Conservation (phyloP, 2,888 invertebrate genomes). For the Masnerella sp. region DNA sequence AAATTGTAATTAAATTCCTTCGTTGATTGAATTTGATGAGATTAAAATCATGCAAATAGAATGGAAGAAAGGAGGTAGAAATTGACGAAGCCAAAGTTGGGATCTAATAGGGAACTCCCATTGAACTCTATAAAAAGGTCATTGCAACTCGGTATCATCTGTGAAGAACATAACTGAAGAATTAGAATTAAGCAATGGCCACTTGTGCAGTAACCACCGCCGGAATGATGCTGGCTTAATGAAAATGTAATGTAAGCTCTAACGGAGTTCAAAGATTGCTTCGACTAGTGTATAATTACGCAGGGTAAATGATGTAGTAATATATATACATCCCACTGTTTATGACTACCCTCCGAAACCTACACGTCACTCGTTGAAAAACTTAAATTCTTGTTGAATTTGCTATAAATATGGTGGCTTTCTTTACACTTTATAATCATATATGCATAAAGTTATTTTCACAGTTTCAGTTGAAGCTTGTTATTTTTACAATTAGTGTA, state of each 20-base stretch:
- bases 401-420: too few species aligned
- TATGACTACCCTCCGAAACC: neutral
- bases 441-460: neutral
- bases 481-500: too few species aligned
- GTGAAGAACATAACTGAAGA: slow-evolving; percentile 12
- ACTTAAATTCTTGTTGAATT: neutral
- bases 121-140: slow-evolving; percentile 3
- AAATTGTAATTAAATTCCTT: too few species aligned
- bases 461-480: too few species aligned
- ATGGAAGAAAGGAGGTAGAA: neutral
- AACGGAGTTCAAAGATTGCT: slow-evolving; percentile 8
- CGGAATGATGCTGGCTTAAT: slow-evolving; percentile 22
- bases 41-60: too few species aligned
- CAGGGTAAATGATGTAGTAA: neutral
- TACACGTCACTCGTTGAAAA: neutral
- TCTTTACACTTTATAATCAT: neutral
- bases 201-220: slow-evolving; percentile 11
- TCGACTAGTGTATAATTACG: slow-evolving; percentile 13
- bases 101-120: too few species aligned
- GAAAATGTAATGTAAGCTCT: slow-evolving; percentile 26
- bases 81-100: neutral
- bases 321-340: neutral
- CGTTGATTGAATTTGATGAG: too few species aligned
- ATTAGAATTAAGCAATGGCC: slow-evolving; percentile 25
- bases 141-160: slow-evolving; percentile 9